These are phyloP conservation scores for Leptinotarsa haldemani DNA, from an alignment of 2,888 invertebrate species.

Conservation along the genomic window DNA sequence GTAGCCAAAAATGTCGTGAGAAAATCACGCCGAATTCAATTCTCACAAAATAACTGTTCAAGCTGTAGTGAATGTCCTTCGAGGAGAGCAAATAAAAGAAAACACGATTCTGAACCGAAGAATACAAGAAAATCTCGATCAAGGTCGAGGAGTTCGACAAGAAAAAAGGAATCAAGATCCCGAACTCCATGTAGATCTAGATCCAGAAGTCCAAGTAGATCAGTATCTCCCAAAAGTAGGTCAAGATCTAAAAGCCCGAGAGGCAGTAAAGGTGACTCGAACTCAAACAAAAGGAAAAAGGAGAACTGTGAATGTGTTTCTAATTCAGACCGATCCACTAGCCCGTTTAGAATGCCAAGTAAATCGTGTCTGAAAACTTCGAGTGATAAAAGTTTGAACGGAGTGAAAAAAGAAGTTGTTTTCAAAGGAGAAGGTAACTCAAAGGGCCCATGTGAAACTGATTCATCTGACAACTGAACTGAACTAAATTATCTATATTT, in stretches of 20 bases:
- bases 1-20: not conserved
- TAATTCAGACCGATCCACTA: not conserved
- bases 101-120: not conserved
- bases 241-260: not conserved
- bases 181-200: constrained; percentile 5
- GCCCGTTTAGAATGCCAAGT: constrained; percentile 3
- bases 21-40: not conserved
- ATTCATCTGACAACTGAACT: constrained; percentile 5
- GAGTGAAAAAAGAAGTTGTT: not conserved
- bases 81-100: not conserved
- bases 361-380: constrained; percentile 1
- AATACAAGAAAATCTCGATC: constrained; percentile 1
- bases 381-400: not conserved
- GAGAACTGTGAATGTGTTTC: not conserved
- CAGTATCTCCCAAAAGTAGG: not conserved
- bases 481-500: not conserved
- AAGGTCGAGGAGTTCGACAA: not conserved
- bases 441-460: constrained; percentile 7
- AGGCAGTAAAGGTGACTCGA: not conserved
- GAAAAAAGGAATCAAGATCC: not conserved
- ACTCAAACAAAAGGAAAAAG: not conserved
- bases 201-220: constrained; percentile 2
- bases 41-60: not conserved
- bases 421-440: not conserved
- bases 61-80: not conserved